Percentiles rank a stretch among this genome's conserved stretches.
Evolutionary conservation across 2,888 invertebrate genomes (phyloP).

Genomic region (Sisyra terminalis): DNA sequence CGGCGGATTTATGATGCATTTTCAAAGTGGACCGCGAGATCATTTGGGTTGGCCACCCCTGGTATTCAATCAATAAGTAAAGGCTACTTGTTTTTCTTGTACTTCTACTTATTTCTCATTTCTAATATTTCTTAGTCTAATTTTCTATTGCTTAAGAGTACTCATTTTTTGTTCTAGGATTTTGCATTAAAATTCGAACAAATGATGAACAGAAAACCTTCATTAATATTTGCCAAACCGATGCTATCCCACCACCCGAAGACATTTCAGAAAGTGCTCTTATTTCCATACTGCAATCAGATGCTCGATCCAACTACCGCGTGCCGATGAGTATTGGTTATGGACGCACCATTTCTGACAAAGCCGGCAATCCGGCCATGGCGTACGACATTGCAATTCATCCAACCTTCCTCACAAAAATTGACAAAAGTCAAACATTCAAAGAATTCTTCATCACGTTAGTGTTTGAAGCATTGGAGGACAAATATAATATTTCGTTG

Average conservation of each 20-base stretch:
- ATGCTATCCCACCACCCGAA: conserved; percentile 54
- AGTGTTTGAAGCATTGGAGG: conserved; percentile 59
- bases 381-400: conserved; percentile 77
- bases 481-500: conserved; percentile 59
- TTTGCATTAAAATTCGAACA: conserved; percentile 61
- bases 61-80: no score
- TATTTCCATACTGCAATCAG: conserved; percentile 46
- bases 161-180: conserved; percentile 31
- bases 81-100: no score
- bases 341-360: conserved; percentile 60
- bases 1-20: no score
- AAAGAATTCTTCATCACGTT: conserved; percentile 65
- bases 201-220: conserved; percentile 53
- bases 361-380: conserved; percentile 51
- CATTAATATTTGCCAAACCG: conserved; percentile 70
- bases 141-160: no score
- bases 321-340: conserved; percentile 87
- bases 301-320: conserved; percentile 49
- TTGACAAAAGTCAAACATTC: conserved; percentile 51
- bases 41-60: no score
- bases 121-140: no score
- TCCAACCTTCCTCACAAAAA: conserved; percentile 58
- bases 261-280: conserved; percentile 57
- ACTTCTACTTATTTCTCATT: no score
- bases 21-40: no score